Conservation (phyloP, 2,797 vertebrate genomes). For the Brachymystax lenok region DNA sequence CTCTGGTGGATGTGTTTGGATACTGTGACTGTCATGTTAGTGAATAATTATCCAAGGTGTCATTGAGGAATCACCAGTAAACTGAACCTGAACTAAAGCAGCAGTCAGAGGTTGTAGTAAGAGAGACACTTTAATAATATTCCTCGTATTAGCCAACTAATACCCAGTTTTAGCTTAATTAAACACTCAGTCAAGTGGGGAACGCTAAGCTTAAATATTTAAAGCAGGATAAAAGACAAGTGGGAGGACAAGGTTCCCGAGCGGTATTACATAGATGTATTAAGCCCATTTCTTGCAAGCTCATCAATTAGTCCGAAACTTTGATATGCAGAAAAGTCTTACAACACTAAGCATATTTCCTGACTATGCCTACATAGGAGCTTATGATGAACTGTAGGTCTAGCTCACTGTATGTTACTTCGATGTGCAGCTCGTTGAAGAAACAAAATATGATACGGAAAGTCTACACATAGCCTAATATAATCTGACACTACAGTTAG, state of each 20-base stretch:
- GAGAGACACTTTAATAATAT: background rate
- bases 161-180: slow-evolving; percentile 1
- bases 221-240: background rate
- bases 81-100: background rate
- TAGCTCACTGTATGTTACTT: background rate
- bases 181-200: background rate
- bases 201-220: slow-evolving; percentile 1
- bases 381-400: too few relatives aligned
- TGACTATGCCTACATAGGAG: too few relatives aligned
- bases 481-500: background rate
- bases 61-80: background rate
- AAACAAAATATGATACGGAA: too few relatives aligned
- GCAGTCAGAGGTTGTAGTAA: background rate
- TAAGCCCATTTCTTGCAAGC: background rate
- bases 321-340: background rate
- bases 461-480: background rate
- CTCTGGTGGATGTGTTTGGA: background rate
- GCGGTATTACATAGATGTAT: background rate
- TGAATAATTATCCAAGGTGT: background rate
- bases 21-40: background rate
- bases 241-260: background rate
- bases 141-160: background rate
- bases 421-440: background rate
- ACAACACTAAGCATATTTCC: background rate
- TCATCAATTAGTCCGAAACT: background rate